Evolutionary conservation across 2,113 vertebrate genomes (phyloP), one percentile per base, ranked within the genome.

Genomic region (Rutilus rutilus): DNA sequence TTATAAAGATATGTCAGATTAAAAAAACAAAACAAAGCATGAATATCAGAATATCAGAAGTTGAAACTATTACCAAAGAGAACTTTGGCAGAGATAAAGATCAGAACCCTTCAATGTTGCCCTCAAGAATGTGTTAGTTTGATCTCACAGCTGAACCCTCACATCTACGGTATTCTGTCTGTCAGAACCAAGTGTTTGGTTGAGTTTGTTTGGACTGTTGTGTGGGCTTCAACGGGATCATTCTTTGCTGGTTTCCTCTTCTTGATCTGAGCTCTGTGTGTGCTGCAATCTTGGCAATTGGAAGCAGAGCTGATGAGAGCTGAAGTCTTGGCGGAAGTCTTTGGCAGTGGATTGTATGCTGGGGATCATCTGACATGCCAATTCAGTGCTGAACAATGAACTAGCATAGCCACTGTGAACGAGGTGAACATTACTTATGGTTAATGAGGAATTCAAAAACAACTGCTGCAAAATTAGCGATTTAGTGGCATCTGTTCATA

Each of bases 291-390:
- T 81, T 64, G 36, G 77, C 86, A 76, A 67, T 77, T 69, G 78
- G 57, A 74, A 86, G 57, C 67, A 36, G 75, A 88, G 78, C 87
- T 82, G 83, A 88, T 69, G 87, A 78, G 74, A 88, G 65, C 69
- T 64, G 79, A 88, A 82, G 87, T 65, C 67, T 79, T 88, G 84
- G 85, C 80, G 19, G 15, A 50, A 33, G 82, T 69, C 69, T 83
- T 80, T 86, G 80, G 64, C 57, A 73, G 65, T 19, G 12, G 10
- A 60, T 83, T 36, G 45, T 36, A 15, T 82, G 64, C 23, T 67
- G 79, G 62, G 54, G 79, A 62, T 82, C 62, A 33, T 23, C 62
- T 82, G 64, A 69, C 11, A 19, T 82, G 80, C 80, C 80, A 82
- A 69, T 69, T 82, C 80, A 50, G 62, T 21, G 10, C 80, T n/a